Conservation (phyloP, 2,797 vertebrate species). For the Poecilia wingei region DNA sequence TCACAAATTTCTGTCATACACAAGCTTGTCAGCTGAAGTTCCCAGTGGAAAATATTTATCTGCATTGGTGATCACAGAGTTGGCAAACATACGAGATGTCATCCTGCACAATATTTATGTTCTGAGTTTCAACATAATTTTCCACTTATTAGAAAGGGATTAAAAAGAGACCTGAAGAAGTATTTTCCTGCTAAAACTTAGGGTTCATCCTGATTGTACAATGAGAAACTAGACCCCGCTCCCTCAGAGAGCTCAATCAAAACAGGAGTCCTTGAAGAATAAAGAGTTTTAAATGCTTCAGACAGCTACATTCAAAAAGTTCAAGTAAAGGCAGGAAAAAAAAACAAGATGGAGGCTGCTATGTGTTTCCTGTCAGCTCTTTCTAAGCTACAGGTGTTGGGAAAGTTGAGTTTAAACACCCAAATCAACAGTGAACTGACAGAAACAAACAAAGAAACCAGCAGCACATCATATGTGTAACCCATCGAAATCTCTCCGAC, state of each 20-base stretch:
- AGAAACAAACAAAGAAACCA: neutral
- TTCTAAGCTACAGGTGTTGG: conserved; percentile 36
- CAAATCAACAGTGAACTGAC: conserved; percentile 9
- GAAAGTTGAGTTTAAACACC: conserved; percentile 28
- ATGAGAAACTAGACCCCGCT: conserved; percentile 31
- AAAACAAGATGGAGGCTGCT: conserved; percentile 41
- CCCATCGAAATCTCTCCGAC: neutral
- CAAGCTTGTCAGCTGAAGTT: neutral
- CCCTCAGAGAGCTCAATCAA: conserved; percentile 37
- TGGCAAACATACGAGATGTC: conserved; percentile 17
- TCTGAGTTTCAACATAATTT: conserved; percentile 13
- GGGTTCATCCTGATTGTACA: neutral
- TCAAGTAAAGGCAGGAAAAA: conserved; percentile 39
- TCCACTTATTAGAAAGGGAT: conserved; percentile 9
- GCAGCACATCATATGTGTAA: neutral
- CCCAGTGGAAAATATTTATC: conserved; percentile 29
- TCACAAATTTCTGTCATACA: neutral
- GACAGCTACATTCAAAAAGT: conserved; percentile 17
- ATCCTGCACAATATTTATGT: conserved; percentile 9
- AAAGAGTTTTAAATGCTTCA: conserved; percentile 9
- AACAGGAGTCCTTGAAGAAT: conserved; percentile 2
- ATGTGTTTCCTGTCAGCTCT: conserved; percentile 19
- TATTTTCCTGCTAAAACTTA: conserved; percentile 26
- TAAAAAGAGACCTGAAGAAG: conserved; percentile 31
- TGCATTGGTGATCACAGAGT: conserved; percentile 5